Evolutionary conservation across 2,888 invertebrate species (phyloP), one percentile per base, ranked within the genome.

Genomic region (Mesopsocus fuscifrons): DNA sequence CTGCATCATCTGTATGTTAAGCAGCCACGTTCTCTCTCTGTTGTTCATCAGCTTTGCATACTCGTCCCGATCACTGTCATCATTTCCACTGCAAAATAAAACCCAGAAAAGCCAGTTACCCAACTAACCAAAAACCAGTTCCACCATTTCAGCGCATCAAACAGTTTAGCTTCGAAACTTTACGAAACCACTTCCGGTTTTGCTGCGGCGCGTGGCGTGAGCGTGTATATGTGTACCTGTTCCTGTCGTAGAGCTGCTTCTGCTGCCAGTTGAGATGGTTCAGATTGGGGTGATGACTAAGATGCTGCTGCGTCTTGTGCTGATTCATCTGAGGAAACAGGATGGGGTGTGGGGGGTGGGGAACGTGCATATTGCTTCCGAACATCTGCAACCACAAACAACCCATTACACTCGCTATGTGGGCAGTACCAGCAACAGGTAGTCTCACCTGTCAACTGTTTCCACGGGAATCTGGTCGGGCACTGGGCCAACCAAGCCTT

Each of bases 21-120:
- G 76, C 9, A 98, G 66, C 91, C 95, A 95, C 52, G 94, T 91
- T 54, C 94, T 92, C 59, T 98, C 97, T 21, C 85, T 71, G 49
- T 74, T 74, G 11, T 84, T 84, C 97, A 98, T 97, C 9, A 97
- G 66, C 1, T 92, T 94, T 0, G 82, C 79, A 57, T 87, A 92
- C 50, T 84, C 83, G 54, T 89, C 87, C 47, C 64, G 65, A 34
- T 67, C 68, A 31, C 62, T 63, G 51, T 54, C 55, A 15, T 52
- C 53, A 44, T 48, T 49, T n/a, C 52, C 20, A 43, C n/a, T n/a
- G n/a, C n/a, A n/a, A n/a, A n/a, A n/a, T n/a, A n/a, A n/a, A n/a
- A n/a, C n/a, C n/a, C n/a, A n/a, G n/a, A n/a, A 13, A 33, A n/a
- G 23, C 35, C 42, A 17, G n/a, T 18, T 4, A 41, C n/a, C n/a